phyloP scores from a whole-genome alignment of 2,113 vertebrate genomes.

The Corynorhinus townsendii region DNA sequence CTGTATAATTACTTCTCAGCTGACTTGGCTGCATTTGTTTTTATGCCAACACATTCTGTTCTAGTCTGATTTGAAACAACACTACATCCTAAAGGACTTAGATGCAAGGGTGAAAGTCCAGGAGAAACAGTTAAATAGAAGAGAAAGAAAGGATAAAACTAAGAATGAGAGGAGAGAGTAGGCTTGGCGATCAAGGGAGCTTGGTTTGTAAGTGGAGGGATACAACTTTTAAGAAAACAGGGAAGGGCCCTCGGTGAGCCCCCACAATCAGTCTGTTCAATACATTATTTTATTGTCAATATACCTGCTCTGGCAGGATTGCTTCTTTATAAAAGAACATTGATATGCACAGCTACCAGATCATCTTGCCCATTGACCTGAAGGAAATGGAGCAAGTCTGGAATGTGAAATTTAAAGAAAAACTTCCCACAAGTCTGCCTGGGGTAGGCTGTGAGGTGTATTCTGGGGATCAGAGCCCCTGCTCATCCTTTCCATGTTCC shows the following conservation, averaged over 20 bases:
- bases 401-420: not conserved
- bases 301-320: not conserved
- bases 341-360: not conserved
- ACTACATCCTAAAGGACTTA: not conserved
- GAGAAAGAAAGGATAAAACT: not conserved
- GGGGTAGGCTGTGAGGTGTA: fast-evolving
- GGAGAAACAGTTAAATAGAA: conserved; percentile 17
- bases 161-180: not conserved
- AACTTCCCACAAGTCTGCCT: not conserved
- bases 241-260: not conserved
- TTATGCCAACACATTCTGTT: not conserved
- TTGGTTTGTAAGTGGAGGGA: not conserved
- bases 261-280: not conserved
- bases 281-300: not conserved
- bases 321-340: not conserved
- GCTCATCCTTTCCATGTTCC: fast-evolving
- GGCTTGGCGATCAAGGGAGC: not conserved
- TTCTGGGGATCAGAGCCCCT: no score
- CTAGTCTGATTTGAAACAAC: not conserved
- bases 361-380: not conserved
- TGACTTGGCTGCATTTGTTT: not conserved
- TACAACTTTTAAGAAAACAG: not conserved
- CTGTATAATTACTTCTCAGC: not conserved
- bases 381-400: not conserved
- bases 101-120: not conserved